Conservation (phyloP, 2,797 vertebrate species). For the Coccyzus lansbergi region DNA sequence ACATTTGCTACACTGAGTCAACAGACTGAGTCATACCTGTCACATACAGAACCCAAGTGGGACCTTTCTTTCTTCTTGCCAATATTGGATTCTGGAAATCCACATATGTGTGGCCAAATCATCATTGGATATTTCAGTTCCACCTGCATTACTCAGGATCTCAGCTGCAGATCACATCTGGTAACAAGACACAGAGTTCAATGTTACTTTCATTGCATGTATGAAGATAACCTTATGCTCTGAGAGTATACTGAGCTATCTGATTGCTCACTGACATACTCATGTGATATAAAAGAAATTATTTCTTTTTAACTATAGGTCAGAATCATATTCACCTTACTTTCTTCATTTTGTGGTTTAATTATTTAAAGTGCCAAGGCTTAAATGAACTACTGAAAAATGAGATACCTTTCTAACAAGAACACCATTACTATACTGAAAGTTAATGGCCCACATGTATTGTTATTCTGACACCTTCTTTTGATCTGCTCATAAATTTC, state of each 20-base stretch:
- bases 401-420: background rate
- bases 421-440: background rate
- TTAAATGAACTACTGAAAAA: slow-evolving; percentile 25
- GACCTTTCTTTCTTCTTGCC: background rate
- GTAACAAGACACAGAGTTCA: background rate
- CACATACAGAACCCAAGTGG: background rate
- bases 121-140: background rate
- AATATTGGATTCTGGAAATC: background rate
- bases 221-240: background rate
- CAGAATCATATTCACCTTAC: background rate
- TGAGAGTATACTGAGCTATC: background rate
- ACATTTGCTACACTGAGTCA: background rate
- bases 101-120: background rate
- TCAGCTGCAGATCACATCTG: background rate
- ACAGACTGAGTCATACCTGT: background rate
- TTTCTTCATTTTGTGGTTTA: background rate
- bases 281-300: background rate
- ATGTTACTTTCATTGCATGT: background rate
- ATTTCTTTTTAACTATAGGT: background rate
- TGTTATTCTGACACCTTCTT: background rate
- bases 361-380: slow-evolving; percentile 2
- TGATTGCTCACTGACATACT: background rate
- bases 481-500: background rate
- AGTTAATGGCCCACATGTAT: background rate
- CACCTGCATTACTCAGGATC: slow-evolving; percentile 40